phyloP scores from a whole-genome alignment of 2,888 invertebrate genomes.

The Cactoblastis cactorum region DNA sequence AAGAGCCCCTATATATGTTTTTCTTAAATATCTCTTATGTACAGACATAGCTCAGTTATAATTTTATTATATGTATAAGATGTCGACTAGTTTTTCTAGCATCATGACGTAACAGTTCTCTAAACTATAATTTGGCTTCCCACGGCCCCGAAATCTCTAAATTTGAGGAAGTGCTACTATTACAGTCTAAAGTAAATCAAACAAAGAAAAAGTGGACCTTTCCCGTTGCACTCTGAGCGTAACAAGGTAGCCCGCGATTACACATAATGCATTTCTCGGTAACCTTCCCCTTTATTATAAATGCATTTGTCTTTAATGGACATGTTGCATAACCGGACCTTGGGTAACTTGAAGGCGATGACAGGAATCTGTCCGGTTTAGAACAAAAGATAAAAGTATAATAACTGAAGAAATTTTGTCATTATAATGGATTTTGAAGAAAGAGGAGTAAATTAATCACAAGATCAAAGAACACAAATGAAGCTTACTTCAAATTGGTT shows the following conservation, averaged over 20 bases:
- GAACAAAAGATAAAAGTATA: neutral
- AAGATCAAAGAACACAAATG: neutral
- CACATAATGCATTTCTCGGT: slow-evolving; percentile 59
- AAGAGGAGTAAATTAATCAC: too few species aligned
- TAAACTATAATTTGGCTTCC: slow-evolving; percentile 61
- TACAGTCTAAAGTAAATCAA: slow-evolving; percentile 67
- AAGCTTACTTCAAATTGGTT: too few species aligned
- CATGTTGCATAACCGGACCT: slow-evolving; percentile 26
- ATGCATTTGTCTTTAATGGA: slow-evolving; percentile 58
- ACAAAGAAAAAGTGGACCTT: slow-evolving; percentile 39
- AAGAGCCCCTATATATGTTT: too few species aligned
- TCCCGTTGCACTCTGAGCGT: slow-evolving; percentile 24
- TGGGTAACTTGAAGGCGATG: neutral
- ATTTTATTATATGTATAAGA: too few species aligned
- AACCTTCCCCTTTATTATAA: slow-evolving; percentile 58
- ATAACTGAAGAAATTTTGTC: neutral
- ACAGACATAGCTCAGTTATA: too few species aligned
- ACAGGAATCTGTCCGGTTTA: neutral
- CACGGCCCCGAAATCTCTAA: slow-evolving; percentile 61
- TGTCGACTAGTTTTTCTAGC: slow-evolving; percentile 10
- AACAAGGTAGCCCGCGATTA: slow-evolving; percentile 60
- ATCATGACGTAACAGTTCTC: slow-evolving; percentile 28
- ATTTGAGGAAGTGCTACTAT: slow-evolving; percentile 69
- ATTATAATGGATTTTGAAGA: neutral
- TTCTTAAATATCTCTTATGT: too few species aligned